Percentiles rank a stretch among this genome's conserved stretches.
phyloP scores from a whole-genome alignment of 1,140 invertebrate species.

The Drosophila littoralis region DNA sequence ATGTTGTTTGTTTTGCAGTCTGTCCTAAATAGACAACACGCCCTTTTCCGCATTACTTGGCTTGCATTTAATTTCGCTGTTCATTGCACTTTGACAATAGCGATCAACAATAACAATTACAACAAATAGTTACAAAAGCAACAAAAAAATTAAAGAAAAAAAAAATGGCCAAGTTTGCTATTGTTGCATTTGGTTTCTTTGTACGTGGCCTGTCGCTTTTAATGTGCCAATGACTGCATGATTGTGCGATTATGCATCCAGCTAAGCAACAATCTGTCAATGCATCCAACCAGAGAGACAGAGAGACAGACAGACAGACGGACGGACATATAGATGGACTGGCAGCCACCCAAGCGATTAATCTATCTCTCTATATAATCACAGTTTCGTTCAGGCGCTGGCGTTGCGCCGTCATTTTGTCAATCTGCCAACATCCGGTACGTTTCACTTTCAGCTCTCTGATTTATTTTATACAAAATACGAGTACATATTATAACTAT shows the following conservation, averaged over 20 bases:
- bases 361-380: conserved; percentile 54
- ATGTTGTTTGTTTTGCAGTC: conserved; percentile 45
- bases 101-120: conserved; percentile 36
- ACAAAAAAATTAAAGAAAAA: not conserved
- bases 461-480: conserved; percentile 74
- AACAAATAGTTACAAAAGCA: conserved; percentile 1
- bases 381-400: conserved; percentile 45
- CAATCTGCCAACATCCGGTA: conserved; percentile 78
- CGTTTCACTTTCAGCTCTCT: conserved; percentile 76
- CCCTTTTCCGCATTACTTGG: conserved; percentile 78
- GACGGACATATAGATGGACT: conserved; percentile 30
- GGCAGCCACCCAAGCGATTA: conserved; percentile 67
- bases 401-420: conserved; percentile 56
- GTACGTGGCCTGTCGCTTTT: conserved; percentile 46
- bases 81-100: conserved; percentile 79
- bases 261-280: conserved; percentile 75
- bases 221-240: conserved; percentile 80
- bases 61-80: conserved; percentile 78
- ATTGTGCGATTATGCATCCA: conserved; percentile 75
- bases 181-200: conserved; percentile 19
- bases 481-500: conserved; percentile 64
- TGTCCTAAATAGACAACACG: conserved; percentile 68
- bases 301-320: not conserved
- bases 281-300: conserved; percentile 71
- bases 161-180: conserved; percentile 55